A percentile compares a stretch with the other conserved stretches of the same genome.
Conservation (phyloP, 1,140 invertebrate species). For the Babylonia areolata region DNA sequence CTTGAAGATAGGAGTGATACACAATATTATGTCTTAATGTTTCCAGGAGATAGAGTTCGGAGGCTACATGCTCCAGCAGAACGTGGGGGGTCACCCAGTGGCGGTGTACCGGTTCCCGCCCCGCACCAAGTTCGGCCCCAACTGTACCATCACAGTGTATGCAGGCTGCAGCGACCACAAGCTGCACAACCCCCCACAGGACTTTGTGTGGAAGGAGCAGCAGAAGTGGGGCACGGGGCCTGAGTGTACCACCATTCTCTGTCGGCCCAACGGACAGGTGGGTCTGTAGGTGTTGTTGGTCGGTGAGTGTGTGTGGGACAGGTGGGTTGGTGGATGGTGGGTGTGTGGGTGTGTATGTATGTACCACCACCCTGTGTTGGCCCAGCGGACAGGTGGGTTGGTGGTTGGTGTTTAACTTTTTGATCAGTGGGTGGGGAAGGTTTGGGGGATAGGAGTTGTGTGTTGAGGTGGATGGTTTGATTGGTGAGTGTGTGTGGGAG, state of each 20-base stretch:
- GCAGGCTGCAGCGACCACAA: slow-evolving; percentile 69
- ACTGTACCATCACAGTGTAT: slow-evolving; percentile 72
- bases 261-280: slow-evolving; percentile 75
- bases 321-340: no score
- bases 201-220: slow-evolving; percentile 75
- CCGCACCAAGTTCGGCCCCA: slow-evolving; percentile 64
- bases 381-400: slow-evolving; percentile 47
- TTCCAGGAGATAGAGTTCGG: slow-evolving; percentile 72
- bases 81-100: slow-evolving; percentile 74
- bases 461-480: no score
- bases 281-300: not conserved
- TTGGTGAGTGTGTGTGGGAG: no score
- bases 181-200: slow-evolving; percentile 71
- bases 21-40: not conserved
- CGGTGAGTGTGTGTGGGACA: no score
- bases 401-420: no score
- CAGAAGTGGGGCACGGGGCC: slow-evolving; percentile 75
- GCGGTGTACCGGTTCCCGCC: slow-evolving; percentile 74
- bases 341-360: no score
- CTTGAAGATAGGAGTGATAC: not conserved
- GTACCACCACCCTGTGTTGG: no score
- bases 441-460: no score
- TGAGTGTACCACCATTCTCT: slow-evolving; percentile 75
- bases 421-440: no score
- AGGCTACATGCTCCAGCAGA: slow-evolving; percentile 74